Base-by-base conservation (phyloP, 2,113 vertebrate species). In the Opisthocomus hoazin region DNA sequence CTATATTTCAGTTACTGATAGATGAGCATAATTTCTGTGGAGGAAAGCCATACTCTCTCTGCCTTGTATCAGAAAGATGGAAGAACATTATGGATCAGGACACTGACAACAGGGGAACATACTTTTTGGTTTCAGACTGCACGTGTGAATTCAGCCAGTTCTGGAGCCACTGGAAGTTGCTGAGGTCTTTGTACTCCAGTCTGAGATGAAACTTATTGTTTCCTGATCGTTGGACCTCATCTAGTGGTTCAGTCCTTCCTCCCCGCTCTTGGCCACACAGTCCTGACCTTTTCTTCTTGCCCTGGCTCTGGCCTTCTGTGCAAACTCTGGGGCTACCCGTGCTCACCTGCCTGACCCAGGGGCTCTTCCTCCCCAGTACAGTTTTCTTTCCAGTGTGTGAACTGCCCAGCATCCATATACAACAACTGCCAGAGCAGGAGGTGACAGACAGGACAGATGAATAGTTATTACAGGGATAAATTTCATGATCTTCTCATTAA, bases 1-100 rank as follows among this genome's bases (percentile, higher is more conserved):
- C 19, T 90, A 61, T 30, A 37, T 85, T 85, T 87, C 63, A 73
- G 3, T 87, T 93, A 76, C 81, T 57, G 22, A 50, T 88, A 95
- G 89, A 84, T 70, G 19, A 65, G 50, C 18, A 13, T 85, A 45
- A 87, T 82, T 91, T 89, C 50, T 88, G 63, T 83, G 37, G 51
- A 76, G 45, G 17, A 90, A 94, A 74, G 66, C 51, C 69, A 37
- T 61, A 69, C 32, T 90, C 45, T 61, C 14, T 87, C 46, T 75
- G 24, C 11, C 24, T 71, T 61, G 3, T 88, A 41, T 81, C 68
- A 78, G 30, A 37, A 81, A 84, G 29, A 46, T 12, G 73, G 65
- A 87, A 51, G 51, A 87, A 58, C 16, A 6, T 57, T 51, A 16
- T 75, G 6, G 4, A 6, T 91, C 1, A 2, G 32, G 30, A 29